phyloP scores from a whole-genome alignment of 2,888 invertebrate genomes.

The Tiliacea citrago region DNA sequence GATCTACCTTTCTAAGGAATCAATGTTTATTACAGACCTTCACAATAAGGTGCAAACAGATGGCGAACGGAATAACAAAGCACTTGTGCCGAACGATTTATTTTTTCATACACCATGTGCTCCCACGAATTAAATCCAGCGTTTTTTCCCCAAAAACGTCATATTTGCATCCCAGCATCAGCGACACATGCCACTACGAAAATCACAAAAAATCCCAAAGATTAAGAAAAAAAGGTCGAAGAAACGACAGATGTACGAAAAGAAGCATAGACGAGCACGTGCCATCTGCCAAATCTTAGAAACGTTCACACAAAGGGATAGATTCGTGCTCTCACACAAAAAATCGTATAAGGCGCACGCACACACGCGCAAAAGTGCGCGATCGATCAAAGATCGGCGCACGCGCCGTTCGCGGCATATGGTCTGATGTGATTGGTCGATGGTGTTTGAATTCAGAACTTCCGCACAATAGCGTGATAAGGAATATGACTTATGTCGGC shows the following conservation, averaged over 20 bases:
- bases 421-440: slow-evolving; percentile 85
- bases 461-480: slow-evolving; percentile 87
- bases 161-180: slow-evolving; percentile 85
- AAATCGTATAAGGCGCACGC: slow-evolving; percentile 73
- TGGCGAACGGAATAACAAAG: slow-evolving; percentile 81
- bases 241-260: slow-evolving; percentile 88
- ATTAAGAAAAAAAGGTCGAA: slow-evolving; percentile 79
- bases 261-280: slow-evolving; percentile 86
- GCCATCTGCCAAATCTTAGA: slow-evolving; percentile 90
- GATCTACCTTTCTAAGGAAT: slow-evolving; percentile 53
- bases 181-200: slow-evolving; percentile 82
- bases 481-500: slow-evolving; percentile 81
- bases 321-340: slow-evolving; percentile 72
- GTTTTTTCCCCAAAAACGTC: slow-evolving; percentile 78
- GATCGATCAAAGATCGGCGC: slow-evolving; percentile 86
- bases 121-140: slow-evolving; percentile 77
- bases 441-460: slow-evolving; percentile 84
- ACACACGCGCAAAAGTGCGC: slow-evolving; percentile 74
- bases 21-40: slow-evolving; percentile 64
- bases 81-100: slow-evolving; percentile 86
- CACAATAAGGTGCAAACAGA: slow-evolving; percentile 83
- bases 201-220: slow-evolving; percentile 76
- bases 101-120: slow-evolving; percentile 88
- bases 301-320: slow-evolving; percentile 82
- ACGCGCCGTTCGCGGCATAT: slow-evolving; percentile 86